Evolutionary conservation across 2,797 vertebrate species (phyloP), one percentile per base, ranked within the genome.

Genomic region (Chromis chromis): DNA sequence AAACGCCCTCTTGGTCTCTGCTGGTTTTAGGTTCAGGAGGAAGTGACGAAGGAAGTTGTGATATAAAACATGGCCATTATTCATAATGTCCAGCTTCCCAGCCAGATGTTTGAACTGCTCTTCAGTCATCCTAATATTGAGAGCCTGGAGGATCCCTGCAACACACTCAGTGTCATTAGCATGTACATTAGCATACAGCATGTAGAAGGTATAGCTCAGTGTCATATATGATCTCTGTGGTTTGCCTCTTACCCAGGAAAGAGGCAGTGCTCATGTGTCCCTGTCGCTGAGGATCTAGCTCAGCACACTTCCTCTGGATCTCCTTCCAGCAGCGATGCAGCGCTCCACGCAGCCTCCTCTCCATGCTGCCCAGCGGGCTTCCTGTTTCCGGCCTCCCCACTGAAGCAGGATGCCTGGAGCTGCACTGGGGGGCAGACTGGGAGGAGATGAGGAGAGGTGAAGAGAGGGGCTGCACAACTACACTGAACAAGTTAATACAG

Each of bases 241-340:
- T 27, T 53, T 39, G 16, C 54, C 10, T 21, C 54, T 27, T 57
- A 95, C 94, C 92, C 73, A 91, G 74, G 81, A 94, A 93, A 13
- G 88, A 86, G 2, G 78, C 11, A 0, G 74, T 3, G 1, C 84
- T 1, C 75, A 95, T 81, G 73, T 87, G 78, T 44, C 94, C 94
- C 1, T 50, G 70, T 28, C 73, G 74, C 13, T 81, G 64, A 3
- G 13, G 5, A 54, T 95, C 95, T 24, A 71, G 85, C 50, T 93
- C 79, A 48, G 83, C 76, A 80, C 93, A 96, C 0, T 76, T 91
- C 65, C 72, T 92, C 77, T 94, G 85, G 22, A 96, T 85, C 22
- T 90, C 79, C 14, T 79, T 93, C 95, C 95, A 96, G 77, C 90
- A 92, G 69, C 76, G 65, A 4, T 88, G 89, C 1, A 95, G 65